phyloP scores from a whole-genome alignment of 2,797 vertebrate genomes.

The Acropternis orthonyx region DNA sequence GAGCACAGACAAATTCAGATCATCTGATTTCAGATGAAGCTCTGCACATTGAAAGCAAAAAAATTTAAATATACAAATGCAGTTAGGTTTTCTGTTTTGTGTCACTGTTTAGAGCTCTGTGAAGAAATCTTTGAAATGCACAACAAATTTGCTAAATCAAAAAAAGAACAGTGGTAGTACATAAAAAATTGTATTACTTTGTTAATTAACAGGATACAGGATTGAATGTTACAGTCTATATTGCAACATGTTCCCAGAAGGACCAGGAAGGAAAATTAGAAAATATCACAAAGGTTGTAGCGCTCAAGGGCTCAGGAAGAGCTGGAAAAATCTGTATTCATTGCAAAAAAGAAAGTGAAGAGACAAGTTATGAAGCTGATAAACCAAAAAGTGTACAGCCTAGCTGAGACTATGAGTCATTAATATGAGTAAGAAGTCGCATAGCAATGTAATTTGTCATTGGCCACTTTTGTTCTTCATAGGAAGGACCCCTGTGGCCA shows the following conservation, averaged over 20 bases:
- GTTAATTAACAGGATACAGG: neutral
- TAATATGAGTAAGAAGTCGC: neutral
- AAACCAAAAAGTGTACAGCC: neutral
- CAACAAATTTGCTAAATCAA: neutral
- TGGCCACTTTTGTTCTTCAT: neutral
- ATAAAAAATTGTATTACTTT: neutral
- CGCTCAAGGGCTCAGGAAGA: neutral
- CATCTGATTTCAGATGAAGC: neutral
- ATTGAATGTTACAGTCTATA: neutral
- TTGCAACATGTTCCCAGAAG: neutral
- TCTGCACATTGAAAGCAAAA: neutral
- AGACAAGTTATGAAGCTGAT: neutral
- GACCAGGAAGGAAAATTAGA: neutral
- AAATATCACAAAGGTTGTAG: neutral
- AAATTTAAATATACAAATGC: neutral
- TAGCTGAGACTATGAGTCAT: neutral
- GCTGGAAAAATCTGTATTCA: neutral
- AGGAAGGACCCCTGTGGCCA: neutral
- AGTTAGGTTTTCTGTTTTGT: constrained; percentile 11
- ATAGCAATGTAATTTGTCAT: neutral
- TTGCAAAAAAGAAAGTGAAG: neutral
- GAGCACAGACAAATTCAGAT: neutral
- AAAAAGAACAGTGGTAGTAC: neutral
- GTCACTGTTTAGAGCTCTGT: neutral
- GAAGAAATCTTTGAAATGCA: neutral